Base-by-base conservation (phyloP, 1,140 invertebrate species). In the Bombyx mandarina region DNA sequence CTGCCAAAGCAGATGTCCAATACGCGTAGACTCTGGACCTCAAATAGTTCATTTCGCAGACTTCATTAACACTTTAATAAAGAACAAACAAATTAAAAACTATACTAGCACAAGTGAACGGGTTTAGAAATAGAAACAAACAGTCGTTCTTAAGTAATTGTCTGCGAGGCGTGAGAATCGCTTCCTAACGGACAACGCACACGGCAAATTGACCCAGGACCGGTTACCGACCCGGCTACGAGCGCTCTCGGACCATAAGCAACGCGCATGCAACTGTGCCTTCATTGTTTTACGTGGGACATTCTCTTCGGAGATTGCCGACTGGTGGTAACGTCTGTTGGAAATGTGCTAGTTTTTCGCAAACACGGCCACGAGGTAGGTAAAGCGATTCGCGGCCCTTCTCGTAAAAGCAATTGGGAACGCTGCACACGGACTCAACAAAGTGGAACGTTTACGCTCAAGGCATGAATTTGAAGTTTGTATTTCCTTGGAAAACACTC, bases 121-220 rank as follows among this genome's bases (percentile, higher is more conserved):
- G 8, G 45, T 46, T 46, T 46, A 8, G 8, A 46, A 46, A 46
- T 46, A 46, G 45, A 46, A 8, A 46, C 45, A 46, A 46, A 46
- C 8, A 46, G n/a, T 9, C 45, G 45, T 46, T 46, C n/a, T 8
- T 46, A 9, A 9, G 8, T 43, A 43, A 58, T 62, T 62, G 60
- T 57, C 52, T 54, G 26, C 52, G 45, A 18, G 55, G 54, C 51
- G 54, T 61, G 55, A 56, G 60, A 57, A 61, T 22, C 51, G 52
- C 52, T 60, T 43, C 22, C 52, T 62, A 62, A 62, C 60, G 60
- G 60, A 62, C 56, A 35, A 43, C 10, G 52, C 46, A 49, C 52
- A 49, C 56, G 43, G 26, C 60, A 52, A 54, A 51, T 54, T 57
- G 60, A 62, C 60, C 56, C 55, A 45, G 54, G 46, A 58, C 51